Evolutionary conservation across 2,113 vertebrate genomes (phyloP), one percentile per base, ranked within the genome.

Genomic region (Cyphomyrus discorhynchus): DNA sequence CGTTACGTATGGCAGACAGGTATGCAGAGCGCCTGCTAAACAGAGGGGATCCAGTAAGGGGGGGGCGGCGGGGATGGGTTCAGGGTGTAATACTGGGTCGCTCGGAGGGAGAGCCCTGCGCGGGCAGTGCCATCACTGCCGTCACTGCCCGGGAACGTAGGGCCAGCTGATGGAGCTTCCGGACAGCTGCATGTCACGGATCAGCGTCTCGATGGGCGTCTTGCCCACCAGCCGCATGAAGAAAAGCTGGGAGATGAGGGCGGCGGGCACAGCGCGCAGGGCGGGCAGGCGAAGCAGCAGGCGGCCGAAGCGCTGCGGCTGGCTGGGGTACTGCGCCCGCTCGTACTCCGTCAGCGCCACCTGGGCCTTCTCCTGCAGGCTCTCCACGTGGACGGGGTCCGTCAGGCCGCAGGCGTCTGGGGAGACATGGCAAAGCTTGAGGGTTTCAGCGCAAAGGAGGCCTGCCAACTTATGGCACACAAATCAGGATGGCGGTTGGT

Each of bases 181-280:
- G 0, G 98, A 98, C 70, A 99, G 97, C 92, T 99, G 97, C 98
- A 99, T 99, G 97, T 99, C 98, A 5, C 98, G 96, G 94, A 99
- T 98, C 13, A 99, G 96, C 0, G 98, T 99, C 95, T 99, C 97
- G 1, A 98, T 98, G 93, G 98, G 98, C 0, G 98, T 99, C 93
- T 99, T 99, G 46, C 98, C 98, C 83, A 99, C 98, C 89, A 99
- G 96, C 56, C 98, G 95, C 97, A 98, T 99, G 94, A 99, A 99
- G 93, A 99, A 99, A 82, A 99, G 97, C 93, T 99, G 98, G 0
- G 98, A 98, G 93, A 99, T 98, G 96, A 99, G 98, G 39, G 94
- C 95, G 52, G 98, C 97, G 0, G 98, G 98, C 2, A 99, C 98
- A 0, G 98, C 98, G 0, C 98, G 96, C 31, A 99, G 95, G 0